Evolutionary conservation across 2,113 vertebrate genomes (phyloP), one percentile per base, ranked within the genome.

Genomic region (Aphyosemion australe): DNA sequence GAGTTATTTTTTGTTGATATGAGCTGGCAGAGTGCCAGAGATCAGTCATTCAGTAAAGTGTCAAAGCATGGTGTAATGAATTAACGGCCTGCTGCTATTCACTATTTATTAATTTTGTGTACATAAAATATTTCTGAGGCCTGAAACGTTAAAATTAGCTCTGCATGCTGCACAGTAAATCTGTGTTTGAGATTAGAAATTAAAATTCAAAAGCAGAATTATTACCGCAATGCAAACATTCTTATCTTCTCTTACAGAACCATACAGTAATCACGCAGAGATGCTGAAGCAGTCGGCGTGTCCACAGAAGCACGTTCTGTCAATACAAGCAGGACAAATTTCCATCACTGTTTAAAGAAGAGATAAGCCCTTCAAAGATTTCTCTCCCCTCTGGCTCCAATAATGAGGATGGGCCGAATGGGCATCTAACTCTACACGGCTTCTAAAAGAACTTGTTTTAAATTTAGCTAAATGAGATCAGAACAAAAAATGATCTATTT

Each of bases 291-390:
- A 50, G 63, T 65, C 52, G 56, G 31, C 34, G 65, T 34, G 26
- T 59, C 67, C 46, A 60, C 32, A 45, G n/a, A 39, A 76, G 62
- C 49, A 26, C 61, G 57, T 51, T 26, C 39, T 60, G 70, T 41
- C 41, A 18, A 26, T 58, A 65, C 34, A 59, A 56, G 8, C 65
- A 54, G 12, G 15, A 54, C 21, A 47, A 11, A 18, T 57, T 59
- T 71, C 18, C 14, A 15, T 31, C 12, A 41, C 34, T 42, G 16
- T 48, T 65, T 32, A 20, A 12, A 63, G 32, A 64, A 20, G 12
- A 61, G 62, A 16, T 46, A 20, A 46, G 46, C 19, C 18, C 51
- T 34, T 55, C 54, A 53, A n/a, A 68, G 19, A 10, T 12, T 52
- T 61, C 51, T 67, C 45, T 39, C 42, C 49, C 43, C 26, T 8